These are phyloP conservation scores for Notarius lentiginosus DNA, from an alignment of 2,113 vertebrate genomes.

Conservation along the genomic window DNA sequence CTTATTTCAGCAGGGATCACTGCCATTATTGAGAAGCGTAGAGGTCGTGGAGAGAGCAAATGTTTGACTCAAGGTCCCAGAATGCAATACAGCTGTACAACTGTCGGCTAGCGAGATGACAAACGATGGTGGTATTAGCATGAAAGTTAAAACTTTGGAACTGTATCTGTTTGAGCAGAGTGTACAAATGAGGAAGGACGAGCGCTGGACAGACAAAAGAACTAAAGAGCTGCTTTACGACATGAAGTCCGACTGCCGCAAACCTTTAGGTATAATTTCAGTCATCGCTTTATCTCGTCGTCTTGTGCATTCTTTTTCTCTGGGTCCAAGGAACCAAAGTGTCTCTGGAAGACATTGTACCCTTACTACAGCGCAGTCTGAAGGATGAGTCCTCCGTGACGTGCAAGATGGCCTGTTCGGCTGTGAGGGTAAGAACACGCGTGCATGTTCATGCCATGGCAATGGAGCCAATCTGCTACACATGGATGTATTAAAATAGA, in stretches of 20 bases:
- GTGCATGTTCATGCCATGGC: background rate
- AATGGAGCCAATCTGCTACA: background rate
- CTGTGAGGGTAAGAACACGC: slow-evolving; percentile 83
- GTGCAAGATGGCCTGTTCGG: slow-evolving; percentile 90
- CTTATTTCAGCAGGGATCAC: background rate
- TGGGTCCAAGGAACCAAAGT: slow-evolving; percentile 78
- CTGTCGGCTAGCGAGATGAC: background rate
- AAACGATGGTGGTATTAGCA: background rate
- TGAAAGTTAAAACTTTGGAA: background rate
- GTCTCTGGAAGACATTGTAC: slow-evolving; percentile 85
- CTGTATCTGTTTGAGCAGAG: background rate
- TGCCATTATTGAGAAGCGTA: background rate
- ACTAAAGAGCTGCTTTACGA: background rate
- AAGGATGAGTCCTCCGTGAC: slow-evolving; percentile 95
- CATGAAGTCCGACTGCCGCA: background rate
- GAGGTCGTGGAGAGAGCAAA: background rate
- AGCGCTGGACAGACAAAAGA: background rate
- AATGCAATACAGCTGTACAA: background rate
- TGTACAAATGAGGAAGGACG: background rate
- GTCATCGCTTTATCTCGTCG: background rate
- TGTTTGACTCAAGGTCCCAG: background rate
- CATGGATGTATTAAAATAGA: background rate
- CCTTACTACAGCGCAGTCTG: slow-evolving; percentile 82
- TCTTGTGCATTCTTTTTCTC: background rate
- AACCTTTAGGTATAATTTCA: background rate